These are phyloP conservation scores for Drosophila repletoides DNA, from an alignment of 1,140 invertebrate species.

Conservation along the genomic window DNA sequence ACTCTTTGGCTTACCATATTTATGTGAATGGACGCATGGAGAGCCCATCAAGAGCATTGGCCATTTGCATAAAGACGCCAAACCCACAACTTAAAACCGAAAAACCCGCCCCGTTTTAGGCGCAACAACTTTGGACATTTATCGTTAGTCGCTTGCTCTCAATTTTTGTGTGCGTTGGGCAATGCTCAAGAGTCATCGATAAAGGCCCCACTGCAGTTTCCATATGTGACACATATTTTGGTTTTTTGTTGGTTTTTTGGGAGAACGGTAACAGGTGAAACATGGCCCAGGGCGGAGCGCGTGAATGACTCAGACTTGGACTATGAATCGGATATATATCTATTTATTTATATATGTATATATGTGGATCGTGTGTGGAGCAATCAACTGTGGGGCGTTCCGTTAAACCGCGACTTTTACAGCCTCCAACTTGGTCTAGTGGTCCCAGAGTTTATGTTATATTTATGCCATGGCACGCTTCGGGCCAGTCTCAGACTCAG, in stretches of 20 bases:
- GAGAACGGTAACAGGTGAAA: constrained; percentile 55
- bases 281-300: constrained; percentile 25
- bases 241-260: neutral
- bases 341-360: neutral
- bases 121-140: constrained; percentile 57
- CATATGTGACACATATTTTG: constrained; percentile 56
- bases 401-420: constrained; percentile 38
- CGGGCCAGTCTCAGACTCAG: constrained; percentile 25
- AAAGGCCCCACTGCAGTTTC: constrained; percentile 29
- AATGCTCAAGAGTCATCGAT: constrained; percentile 33
- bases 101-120: constrained; percentile 35
- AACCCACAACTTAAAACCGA: constrained; percentile 17
- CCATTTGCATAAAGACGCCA: constrained; percentile 64
- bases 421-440: constrained; percentile 47
- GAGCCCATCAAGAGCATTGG: constrained; percentile 21
- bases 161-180: constrained; percentile 65
- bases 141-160: constrained; percentile 45
- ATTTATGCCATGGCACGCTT: constrained; percentile 46
- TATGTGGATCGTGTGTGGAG: neutral
- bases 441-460: constrained; percentile 33
- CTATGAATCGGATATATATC: neutral
- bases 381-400: constrained; percentile 34
- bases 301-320: constrained; percentile 35
- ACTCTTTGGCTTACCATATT: constrained; percentile 11
- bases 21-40: constrained; percentile 15